Base-by-base conservation (phyloP, 2,113 vertebrate genomes). In the Beaufortia kweichowensis region DNA sequence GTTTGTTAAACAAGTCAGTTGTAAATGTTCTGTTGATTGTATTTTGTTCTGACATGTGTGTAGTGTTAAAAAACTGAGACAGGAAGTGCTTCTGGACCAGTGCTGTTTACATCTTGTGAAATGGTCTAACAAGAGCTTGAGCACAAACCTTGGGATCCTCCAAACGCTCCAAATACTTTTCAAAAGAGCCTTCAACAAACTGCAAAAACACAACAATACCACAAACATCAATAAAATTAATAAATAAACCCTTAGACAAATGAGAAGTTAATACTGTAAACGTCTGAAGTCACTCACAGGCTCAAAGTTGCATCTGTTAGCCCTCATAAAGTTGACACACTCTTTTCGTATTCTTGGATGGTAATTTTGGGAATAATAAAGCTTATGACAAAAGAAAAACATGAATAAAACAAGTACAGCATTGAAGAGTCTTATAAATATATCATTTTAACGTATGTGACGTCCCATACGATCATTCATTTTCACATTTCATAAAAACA, bases 101-200 rank as follows among this genome's bases (percentile, higher is more conserved):
- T n/a, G n/a, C n/a, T n/a, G n/a, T n/a, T n/a, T n/a, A n/a, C n/a
- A n/a, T n/a, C n/a, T n/a, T n/a, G n/a, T n/a, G n/a, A n/a, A n/a
- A n/a, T n/a, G n/a, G 15, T 3, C 31, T 6, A 43, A 2, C 7
- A 55, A 69, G 15, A 17, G 6, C 48, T 15, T 31, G 24, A 67
- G 31, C 2, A 70, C 76, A n/a, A 29, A 76, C 97, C 94, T 96
- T 95, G 0, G 97, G 96, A 85, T 99, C 94, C 82, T 93, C 94
- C 70, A 98, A 86, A 9, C 96, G 93, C 76, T 98, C 92, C 84
- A 99, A 88, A 68, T 97, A 98, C 85, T 98, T 98, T 85, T 96
- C 94, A 91, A 98, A 98, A 0, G 96, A 97, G 6, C 96, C 96
- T 89, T 98, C 96, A 64, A 99, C 97, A 75, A 94, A 96, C 97